Conservation (phyloP, 2,888 invertebrate genomes). For the Sinodicranocentrus sp. region DNA sequence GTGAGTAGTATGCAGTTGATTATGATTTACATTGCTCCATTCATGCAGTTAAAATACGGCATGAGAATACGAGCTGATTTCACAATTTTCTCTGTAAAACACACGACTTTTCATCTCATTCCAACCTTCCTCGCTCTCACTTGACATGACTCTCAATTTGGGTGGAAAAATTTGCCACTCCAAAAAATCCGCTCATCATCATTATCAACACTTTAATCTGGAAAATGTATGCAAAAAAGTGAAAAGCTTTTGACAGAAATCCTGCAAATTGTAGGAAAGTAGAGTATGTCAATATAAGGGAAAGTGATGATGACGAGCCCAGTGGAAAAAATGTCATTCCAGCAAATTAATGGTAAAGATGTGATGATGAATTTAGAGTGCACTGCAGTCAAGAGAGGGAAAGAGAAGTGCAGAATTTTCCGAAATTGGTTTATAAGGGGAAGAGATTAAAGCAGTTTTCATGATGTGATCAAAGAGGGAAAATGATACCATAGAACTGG, state of each 20-base stretch:
- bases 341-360: slow-evolving; percentile 9
- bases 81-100: neutral
- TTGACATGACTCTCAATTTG: neutral
- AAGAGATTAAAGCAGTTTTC: slow-evolving; percentile 55
- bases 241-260: too few species aligned
- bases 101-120: neutral
- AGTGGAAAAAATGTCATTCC: neutral
- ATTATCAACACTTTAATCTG: slow-evolving; percentile 17
- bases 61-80: slow-evolving; percentile 13
- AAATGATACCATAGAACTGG: slow-evolving; percentile 34
- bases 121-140: neutral
- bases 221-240: neutral
- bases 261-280: neutral
- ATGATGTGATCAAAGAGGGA: slow-evolving; percentile 48
- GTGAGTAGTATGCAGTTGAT: slow-evolving; percentile 23
- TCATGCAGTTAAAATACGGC: neutral
- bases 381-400: neutral
- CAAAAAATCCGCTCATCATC: slow-evolving; percentile 3
- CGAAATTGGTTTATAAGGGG: slow-evolving; percentile 50
- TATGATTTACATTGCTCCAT: slow-evolving; percentile 29
- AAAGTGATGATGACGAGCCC: neutral
- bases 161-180: neutral
- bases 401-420: slow-evolving; percentile 25
- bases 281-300: neutral
- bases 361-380: slow-evolving; percentile 23